Evolutionary conservation across 2,113 vertebrate species (phyloP), one percentile per base, ranked within the genome.

Genomic region (Ciconia stormi): DNA sequence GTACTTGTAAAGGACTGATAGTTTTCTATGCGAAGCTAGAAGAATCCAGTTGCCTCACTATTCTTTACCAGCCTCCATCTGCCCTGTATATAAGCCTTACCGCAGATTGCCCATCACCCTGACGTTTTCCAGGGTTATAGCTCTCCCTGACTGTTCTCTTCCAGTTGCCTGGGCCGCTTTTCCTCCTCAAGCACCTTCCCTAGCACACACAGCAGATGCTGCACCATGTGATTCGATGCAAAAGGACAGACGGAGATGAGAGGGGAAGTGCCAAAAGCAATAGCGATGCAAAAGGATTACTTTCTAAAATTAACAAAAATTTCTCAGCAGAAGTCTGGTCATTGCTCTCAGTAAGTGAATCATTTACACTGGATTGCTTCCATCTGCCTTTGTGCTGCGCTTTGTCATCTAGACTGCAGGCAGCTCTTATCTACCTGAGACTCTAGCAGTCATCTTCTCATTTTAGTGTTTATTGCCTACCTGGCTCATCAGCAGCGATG

Each of bases 381-480:
- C 50, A 52, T 69, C 49, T 80, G 34, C 74, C 13, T 32, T 42
- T 59, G 59, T 66, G 46, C 87, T 49, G 18, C 61, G 47, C 10
- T 90, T 59, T 79, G 62, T 86, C 47, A 66, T 22, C 29, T 49
- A 77, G 66, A n/a, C 42, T 42, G 16, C 61, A 85, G 30, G 52
- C 38, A 79, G 26, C 66, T 85, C 20, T 42, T 67, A 22, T 13
- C 76, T 77, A 40, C 27, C 42, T 65, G 55, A 74, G 17, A 89
- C 13, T 16, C 16, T 27, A 25, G 23, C 8, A 73, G 27, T 70
- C 67, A 21, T 13, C 36, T 52, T 67, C 86, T 67, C 16, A 38
- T 82, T 87, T 88, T 42, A 89, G 10, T 20, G 23, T 93, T 94
- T 93, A 30, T 55, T 92, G n/a, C 85, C 71, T 77, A 72, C 62